These are phyloP conservation scores for Caenorhabditis drosophilae DNA, from an alignment of 2,888 invertebrate genomes.

Conservation along the genomic window DNA sequence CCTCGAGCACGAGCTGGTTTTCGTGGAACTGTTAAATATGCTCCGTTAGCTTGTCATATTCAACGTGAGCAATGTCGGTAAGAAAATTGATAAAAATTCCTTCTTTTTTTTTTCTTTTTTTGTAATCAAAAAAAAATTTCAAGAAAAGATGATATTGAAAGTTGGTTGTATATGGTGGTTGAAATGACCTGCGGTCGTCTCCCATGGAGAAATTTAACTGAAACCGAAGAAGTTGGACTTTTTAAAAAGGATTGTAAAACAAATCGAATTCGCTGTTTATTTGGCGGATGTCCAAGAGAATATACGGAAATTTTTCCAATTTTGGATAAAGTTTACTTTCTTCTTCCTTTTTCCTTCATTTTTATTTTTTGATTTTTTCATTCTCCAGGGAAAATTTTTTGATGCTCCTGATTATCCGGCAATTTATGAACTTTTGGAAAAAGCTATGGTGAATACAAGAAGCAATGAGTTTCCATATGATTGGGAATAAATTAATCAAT, in stretches of 20 bases:
- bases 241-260: constrained; percentile 37
- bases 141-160: constrained; percentile 60
- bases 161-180: constrained; percentile 62
- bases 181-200: constrained; percentile 49
- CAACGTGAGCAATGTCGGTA: constrained; percentile 48
- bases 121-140: not conserved
- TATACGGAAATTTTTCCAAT: constrained; percentile 49
- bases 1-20: constrained; percentile 47
- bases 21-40: constrained; percentile 55
- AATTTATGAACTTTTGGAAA: constrained; percentile 48
- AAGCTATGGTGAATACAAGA: constrained; percentile 46
- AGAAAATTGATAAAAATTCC: not conserved
- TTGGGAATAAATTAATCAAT: constrained; percentile 54
- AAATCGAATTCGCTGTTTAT: constrained; percentile 40
- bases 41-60: constrained; percentile 52
- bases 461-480: constrained; percentile 55
- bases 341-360: too few species aligned
- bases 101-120: too few species aligned
- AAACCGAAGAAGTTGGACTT: not conserved
- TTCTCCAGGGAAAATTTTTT: constrained; percentile 60
- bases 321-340: too few species aligned
- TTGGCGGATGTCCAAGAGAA: constrained; percentile 58
- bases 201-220: constrained; percentile 54
- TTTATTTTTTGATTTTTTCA: too few species aligned
- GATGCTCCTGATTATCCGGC: constrained; percentile 56